phyloP scores from a whole-genome alignment of 2,888 invertebrate species.

The Andrena bucephala region DNA sequence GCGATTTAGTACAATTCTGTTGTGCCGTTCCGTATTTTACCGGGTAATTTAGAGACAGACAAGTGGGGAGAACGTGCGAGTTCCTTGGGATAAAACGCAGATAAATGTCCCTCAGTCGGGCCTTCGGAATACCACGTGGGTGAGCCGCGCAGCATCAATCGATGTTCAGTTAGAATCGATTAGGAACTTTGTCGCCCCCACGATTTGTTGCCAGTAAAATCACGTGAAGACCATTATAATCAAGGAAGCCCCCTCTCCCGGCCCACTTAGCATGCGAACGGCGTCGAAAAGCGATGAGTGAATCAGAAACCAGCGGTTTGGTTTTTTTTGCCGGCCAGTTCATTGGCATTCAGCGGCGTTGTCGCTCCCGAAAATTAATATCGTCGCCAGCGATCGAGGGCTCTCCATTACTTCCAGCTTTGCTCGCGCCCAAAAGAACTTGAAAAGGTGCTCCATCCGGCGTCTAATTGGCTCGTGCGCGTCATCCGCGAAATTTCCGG shows the following conservation, averaged over 20 bases:
- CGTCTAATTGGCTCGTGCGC: constrained; percentile 52
- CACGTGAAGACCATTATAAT: constrained; percentile 20
- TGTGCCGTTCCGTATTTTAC: too few relatives aligned
- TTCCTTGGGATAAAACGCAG: too few relatives aligned
- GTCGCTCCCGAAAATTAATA: constrained; percentile 66
- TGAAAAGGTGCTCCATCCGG: constrained; percentile 35
- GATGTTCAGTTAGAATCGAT: background rate
- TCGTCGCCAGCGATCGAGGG: constrained; percentile 48
- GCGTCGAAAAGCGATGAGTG: constrained; percentile 33
- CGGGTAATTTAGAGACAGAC: too few relatives aligned
- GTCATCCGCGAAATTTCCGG: constrained; percentile 55
- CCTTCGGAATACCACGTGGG: too few relatives aligned
- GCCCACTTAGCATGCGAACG: constrained; percentile 13
- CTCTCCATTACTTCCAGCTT: constrained; percentile 51
- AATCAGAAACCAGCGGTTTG: constrained; percentile 36
- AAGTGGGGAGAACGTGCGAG: too few relatives aligned
- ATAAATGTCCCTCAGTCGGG: background rate
- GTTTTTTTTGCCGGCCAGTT: constrained; percentile 37
- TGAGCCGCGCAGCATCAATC: too few relatives aligned
- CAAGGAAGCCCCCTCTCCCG: background rate
- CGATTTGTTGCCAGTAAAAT: constrained; percentile 19
- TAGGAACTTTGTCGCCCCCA: background rate
- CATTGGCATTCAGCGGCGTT: constrained; percentile 65
- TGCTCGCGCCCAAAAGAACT: constrained; percentile 5
- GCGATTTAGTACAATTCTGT: background rate